Evolutionary conservation across 1,140 invertebrate genomes (phyloP).

Genomic region (Apis dorsata): DNA sequence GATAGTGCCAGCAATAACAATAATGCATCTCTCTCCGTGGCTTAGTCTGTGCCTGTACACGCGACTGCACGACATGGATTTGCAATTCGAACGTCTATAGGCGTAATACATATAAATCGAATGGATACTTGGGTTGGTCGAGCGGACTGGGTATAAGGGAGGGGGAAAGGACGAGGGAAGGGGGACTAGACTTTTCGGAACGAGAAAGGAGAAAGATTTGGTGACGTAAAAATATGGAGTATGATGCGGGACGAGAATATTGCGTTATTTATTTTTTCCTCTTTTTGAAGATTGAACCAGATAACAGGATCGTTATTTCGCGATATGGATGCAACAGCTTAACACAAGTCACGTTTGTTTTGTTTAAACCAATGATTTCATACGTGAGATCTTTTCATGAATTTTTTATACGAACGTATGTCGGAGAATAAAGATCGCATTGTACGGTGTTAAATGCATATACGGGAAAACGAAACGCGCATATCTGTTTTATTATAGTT

Average conservation of each 20-base stretch:
- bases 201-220: background rate
- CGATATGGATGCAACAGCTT: background rate
- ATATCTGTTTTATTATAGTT: background rate
- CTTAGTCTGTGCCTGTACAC: slow-evolving; percentile 59
- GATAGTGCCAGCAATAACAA: slow-evolving; percentile 68
- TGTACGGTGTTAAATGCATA: slow-evolving; percentile 7
- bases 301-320: background rate
- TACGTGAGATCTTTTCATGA: background rate
- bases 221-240: background rate
- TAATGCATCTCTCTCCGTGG: slow-evolving; percentile 61
- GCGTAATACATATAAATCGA: slow-evolving; percentile 73
- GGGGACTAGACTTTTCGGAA: background rate
- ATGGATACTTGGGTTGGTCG: background rate
- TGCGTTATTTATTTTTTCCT: background rate
- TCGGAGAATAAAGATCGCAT: background rate
- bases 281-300: background rate
- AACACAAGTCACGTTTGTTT: background rate
- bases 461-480: slow-evolving; percentile 18
- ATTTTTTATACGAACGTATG: background rate
- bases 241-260: background rate
- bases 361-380: background rate
- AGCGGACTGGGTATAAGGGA: background rate
- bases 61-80: slow-evolving; percentile 72
- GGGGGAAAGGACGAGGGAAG: background rate
- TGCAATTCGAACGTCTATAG: slow-evolving; percentile 75